Conservation (phyloP, 2,797 vertebrate species). For the Hemibagrus guttatus region DNA sequence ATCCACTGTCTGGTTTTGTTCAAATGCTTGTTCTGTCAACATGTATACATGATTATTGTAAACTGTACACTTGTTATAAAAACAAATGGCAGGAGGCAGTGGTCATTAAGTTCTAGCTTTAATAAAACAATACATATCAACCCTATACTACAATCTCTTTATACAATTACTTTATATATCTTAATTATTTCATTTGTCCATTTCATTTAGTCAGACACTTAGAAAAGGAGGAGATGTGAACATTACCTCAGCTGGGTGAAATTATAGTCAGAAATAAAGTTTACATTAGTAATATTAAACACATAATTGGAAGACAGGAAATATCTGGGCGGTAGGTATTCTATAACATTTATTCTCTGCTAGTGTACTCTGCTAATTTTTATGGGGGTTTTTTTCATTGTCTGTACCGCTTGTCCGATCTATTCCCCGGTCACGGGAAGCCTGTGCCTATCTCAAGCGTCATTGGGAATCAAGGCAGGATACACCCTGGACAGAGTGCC, state of each 20-base stretch:
- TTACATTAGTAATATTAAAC: neutral
- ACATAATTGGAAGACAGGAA: neutral
- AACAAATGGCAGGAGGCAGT: neutral
- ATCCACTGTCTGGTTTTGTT: neutral
- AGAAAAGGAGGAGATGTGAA: neutral
- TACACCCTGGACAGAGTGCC: too few species aligned
- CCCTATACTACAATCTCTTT: neutral
- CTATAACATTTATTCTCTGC: neutral
- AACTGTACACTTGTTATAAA: neutral
- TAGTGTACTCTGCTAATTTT: too few species aligned
- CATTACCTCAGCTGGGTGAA: neutral
- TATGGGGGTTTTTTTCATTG: too few species aligned
- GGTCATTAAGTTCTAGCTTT: neutral
- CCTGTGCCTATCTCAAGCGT: too few species aligned
- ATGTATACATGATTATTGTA: neutral
- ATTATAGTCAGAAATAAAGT: neutral
- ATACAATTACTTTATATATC: neutral
- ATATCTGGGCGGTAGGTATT: neutral
- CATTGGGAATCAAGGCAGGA: too few species aligned
- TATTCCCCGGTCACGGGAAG: too few species aligned
- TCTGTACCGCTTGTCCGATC: too few species aligned
- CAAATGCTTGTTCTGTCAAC: neutral
- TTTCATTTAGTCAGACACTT: neutral
- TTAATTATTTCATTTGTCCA: neutral
- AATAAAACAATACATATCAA: neutral